A percentile compares a stretch with the other conserved stretches of the same genome.
Conservation (phyloP, 2,888 invertebrate species). For the Boloria euphrosyne region DNA sequence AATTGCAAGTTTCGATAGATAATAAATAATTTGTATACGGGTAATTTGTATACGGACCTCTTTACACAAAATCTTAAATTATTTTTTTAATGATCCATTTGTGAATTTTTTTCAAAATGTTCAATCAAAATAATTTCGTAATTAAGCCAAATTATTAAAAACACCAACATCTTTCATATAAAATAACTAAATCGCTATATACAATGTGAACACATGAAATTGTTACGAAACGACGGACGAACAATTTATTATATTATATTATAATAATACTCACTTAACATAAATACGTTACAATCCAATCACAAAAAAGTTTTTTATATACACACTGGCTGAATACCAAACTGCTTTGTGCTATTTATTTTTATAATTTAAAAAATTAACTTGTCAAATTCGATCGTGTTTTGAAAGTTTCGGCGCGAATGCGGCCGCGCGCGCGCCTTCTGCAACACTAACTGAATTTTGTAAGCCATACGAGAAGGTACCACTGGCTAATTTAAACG, state of each 20-base stretch:
- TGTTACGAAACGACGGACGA: slow-evolving; percentile 64
- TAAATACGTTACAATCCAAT: slow-evolving; percentile 74
- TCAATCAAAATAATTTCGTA: slow-evolving; percentile 13
- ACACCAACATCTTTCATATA: not conserved
- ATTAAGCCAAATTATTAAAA: slow-evolving; percentile 10
- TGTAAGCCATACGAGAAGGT: slow-evolving; percentile 76
- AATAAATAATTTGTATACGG: slow-evolving; percentile 80
- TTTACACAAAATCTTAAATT: slow-evolving; percentile 49
- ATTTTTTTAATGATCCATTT: not conserved
- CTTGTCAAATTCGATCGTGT: slow-evolving; percentile 46
- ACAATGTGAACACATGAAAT: slow-evolving; percentile 8
- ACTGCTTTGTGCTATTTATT: slow-evolving; percentile 29
- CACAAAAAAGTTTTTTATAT: slow-evolving; percentile 53
- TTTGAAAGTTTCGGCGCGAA: slow-evolving; percentile 72
- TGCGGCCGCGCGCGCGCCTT: slow-evolving; percentile 76
- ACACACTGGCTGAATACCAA: slow-evolving; percentile 47
- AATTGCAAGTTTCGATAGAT: slow-evolving; percentile 81
- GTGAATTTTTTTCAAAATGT: slow-evolving; percentile 13
- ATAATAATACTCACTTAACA: slow-evolving; percentile 67
- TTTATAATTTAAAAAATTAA: slow-evolving; percentile 45
- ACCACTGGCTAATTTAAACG: slow-evolving; percentile 49
- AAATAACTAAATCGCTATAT: slow-evolving; percentile 2
- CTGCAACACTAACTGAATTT: slow-evolving; percentile 77
- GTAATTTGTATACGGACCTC: slow-evolving; percentile 69
- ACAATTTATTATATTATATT: slow-evolving; percentile 59